Evolutionary conservation across 2,888 invertebrate species (phyloP), one percentile per base, ranked within the genome.

Genomic region (Seira sanloemensis): DNA sequence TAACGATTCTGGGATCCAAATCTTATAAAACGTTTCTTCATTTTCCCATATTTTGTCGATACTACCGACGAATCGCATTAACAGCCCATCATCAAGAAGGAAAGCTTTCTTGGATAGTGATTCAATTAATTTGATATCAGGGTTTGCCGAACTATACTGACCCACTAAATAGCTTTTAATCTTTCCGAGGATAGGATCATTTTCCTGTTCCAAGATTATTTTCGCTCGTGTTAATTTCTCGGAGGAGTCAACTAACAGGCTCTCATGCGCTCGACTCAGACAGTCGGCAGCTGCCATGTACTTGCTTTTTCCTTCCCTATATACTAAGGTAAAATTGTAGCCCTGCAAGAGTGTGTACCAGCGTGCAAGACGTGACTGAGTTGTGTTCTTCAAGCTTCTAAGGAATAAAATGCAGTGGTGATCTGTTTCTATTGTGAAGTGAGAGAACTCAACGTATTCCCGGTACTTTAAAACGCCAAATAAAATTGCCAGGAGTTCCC

Each of bases 381-480:
- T 89, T 18, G 88, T 37, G 79, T 91, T 91, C 4, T 37, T 37
- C 12, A 91, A 50, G 0, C 89, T 87, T 84, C 91, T 86, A 4
- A 93, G 85, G 91, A 92, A 93, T 90, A 91, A 91, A 37, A 93
- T 88, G 0, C 92, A 91, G 80, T 91, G 91, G 78, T 92, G 92
- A 81, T 92, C 92, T 0, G 91, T 92, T 2, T 90, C 84, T 0
- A 92, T 88, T 0, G 86, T 86, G 21, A 92, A 91, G 0, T 87
- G 69, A 2, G 89, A 50, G 0, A 91, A 90, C 73, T 91, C 91
- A 0, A 92, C 86, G 81, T 91, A 92, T 0, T 90, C 90, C 23
- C 91, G 81, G 80, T 91, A 92, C 81, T 91, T 91, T 16, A 90
- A 73, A 0, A 91, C 85, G 1, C 91, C 91, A 89, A 89, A 91